Evolutionary conservation across 2,113 vertebrate species (phyloP).

Genomic region (Theropithecus gelada): DNA sequence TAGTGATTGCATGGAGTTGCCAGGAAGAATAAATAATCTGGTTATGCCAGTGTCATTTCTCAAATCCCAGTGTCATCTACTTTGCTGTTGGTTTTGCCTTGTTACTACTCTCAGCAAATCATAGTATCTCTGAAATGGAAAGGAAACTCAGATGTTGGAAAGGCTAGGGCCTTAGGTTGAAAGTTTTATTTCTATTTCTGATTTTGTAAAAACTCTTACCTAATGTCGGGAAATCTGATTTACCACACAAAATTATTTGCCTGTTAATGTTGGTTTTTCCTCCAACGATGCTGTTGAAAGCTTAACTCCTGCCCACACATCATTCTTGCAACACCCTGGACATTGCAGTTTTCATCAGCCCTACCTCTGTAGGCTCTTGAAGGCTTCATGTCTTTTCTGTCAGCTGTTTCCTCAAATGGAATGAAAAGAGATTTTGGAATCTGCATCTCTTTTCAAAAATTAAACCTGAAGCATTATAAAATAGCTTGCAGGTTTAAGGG

Average conservation of each 20-base stretch:
- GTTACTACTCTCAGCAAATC: not conserved
- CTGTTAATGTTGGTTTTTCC: not conserved
- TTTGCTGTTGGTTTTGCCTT: not conserved
- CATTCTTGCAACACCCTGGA: accelerated
- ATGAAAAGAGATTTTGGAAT: not conserved
- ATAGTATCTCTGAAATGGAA: not conserved
- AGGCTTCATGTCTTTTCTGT: not conserved
- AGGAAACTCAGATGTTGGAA: not conserved
- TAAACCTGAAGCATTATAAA: not conserved
- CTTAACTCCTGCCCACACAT: accelerated
- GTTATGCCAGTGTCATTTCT: not conserved
- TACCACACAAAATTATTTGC: not conserved
- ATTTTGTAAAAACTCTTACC: not conserved
- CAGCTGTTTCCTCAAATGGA: not conserved
- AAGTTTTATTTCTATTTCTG: not conserved
- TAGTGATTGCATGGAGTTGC: not conserved
- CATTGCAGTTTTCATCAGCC: accelerated
- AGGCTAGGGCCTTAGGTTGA: not conserved
- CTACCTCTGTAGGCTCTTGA: not conserved
- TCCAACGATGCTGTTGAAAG: not conserved
- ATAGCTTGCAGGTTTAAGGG: not conserved
- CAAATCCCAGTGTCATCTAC: too few relatives aligned
- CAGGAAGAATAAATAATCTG: not conserved
- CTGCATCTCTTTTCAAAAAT: not conserved
- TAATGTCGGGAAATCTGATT: not conserved